These are phyloP conservation scores for Kobus ellipsiprymnus DNA, from an alignment of 2,113 vertebrate genomes.

Conservation along the genomic window DNA sequence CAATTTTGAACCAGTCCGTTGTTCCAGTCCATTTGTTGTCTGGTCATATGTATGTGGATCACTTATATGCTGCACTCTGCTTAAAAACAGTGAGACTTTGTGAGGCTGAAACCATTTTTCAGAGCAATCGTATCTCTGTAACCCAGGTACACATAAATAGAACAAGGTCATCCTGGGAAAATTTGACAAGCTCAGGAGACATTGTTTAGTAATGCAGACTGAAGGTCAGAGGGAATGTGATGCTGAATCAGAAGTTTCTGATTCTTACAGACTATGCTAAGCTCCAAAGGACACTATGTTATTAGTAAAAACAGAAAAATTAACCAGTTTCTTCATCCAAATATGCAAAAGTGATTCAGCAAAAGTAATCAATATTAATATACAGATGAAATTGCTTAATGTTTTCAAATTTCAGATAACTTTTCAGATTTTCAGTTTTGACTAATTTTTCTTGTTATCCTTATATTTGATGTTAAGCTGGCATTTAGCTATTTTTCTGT, in stretches of 20 bases:
- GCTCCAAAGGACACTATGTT: conserved; percentile 80
- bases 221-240: conserved; percentile 92
- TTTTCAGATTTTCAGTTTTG: conserved; percentile 63
- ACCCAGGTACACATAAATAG: neutral
- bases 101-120: conserved; percentile 31
- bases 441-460: conserved; percentile 64
- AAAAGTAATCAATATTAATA: neutral
- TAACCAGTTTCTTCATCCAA: conserved; percentile 21
- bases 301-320: conserved; percentile 4
- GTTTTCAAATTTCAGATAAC: conserved; percentile 39
- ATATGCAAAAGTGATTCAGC: neutral
- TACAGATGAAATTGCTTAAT: neutral
- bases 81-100: neutral
- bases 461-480: conserved; percentile 55
- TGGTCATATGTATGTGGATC: neutral
- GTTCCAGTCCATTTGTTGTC: neutral
- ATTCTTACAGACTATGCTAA: conserved; percentile 93
- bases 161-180: neutral
- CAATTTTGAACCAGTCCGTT: neutral
- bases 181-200: conserved; percentile 78
- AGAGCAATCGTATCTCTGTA: neutral
- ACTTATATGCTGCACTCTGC: neutral
- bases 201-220: conserved; percentile 89
- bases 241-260: conserved; percentile 95
- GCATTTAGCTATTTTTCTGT: conserved; percentile 7